Evolutionary conservation across 2,888 invertebrate species (phyloP), one percentile per base, ranked within the genome.

Genomic region (Rhabditoides inermis): DNA sequence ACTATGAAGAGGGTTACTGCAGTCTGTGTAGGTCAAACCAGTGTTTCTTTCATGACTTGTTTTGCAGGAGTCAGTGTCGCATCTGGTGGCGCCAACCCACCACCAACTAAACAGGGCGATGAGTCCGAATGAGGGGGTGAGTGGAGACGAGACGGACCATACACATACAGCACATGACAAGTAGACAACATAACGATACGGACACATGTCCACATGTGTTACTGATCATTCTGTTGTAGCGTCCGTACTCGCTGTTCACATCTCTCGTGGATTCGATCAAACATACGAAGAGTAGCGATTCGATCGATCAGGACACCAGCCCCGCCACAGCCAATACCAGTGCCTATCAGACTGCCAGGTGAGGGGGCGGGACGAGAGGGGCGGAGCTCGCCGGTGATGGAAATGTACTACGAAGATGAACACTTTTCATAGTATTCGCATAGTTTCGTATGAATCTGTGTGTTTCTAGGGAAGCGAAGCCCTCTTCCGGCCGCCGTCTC

Each of bases 251-350:
- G 2, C 54, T 75, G 35, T 71, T 75, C 55, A 68, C 72, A 41
- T 70, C 71, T 5, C 61, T 75, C 26, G 75, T 76, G 18, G 75
- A 75, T 49, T 69, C 70, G 58, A 76, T 76, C 50, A 75, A 61
- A n/a, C n/a, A n/a, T n/a, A n/a, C n/a, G n/a, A n/a, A n/a, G n/a
- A n/a, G n/a, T n/a, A n/a, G n/a, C n/a, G n/a, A n/a, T n/a, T n/a
- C n/a, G n/a, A n/a, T n/a, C n/a, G n/a, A n/a, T n/a, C n/a, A n/a
- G n/a, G n/a, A n/a, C n/a, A n/a, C n/a, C n/a, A n/a, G n/a, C n/a
- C n/a, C n/a, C n/a, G n/a, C n/a, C n/a, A n/a, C n/a, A n/a, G n/a
- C n/a, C n/a, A n/a, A n/a, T n/a, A n/a, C n/a, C n/a, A n/a, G n/a
- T n/a, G n/a, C n/a, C n/a, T n/a, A n/a, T n/a, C n/a, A n/a, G n/a